A percentile compares a stretch with the other conserved stretches of the same genome.
Evolutionary conservation across 2,888 invertebrate genomes (phyloP).

Genomic region (Polydrusus cervinus): DNA sequence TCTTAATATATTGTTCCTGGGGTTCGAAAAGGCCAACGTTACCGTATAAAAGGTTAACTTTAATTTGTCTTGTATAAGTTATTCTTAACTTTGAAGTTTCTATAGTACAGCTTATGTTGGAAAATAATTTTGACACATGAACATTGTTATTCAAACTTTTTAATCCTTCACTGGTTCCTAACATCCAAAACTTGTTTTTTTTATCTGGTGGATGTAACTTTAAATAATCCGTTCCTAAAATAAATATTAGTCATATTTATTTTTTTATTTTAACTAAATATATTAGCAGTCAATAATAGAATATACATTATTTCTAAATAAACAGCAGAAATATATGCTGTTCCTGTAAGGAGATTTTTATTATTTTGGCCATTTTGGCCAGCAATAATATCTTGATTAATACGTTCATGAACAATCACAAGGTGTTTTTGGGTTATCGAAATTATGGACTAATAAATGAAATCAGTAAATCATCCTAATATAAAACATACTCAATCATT

Average conservation of each 20-base stretch:
- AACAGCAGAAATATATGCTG: too few relatives aligned
- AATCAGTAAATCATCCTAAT: too few relatives aligned
- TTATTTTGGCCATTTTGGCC: too few relatives aligned
- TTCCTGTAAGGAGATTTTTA: too few relatives aligned
- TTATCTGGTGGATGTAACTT: slow-evolving; percentile 11
- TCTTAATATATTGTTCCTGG: slow-evolving; percentile 66
- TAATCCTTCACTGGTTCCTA: background rate
- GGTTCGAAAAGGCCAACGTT: slow-evolving; percentile 72
- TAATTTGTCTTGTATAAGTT: slow-evolving; percentile 60
- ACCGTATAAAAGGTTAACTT: slow-evolving; percentile 73
- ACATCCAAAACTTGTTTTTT: background rate
- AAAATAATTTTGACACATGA: background rate
- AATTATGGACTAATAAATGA: too few relatives aligned
- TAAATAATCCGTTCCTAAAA: slow-evolving; percentile 8
- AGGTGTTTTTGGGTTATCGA: too few relatives aligned
- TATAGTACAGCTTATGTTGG: slow-evolving; percentile 12
- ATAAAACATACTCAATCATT: too few relatives aligned
- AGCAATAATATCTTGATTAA: too few relatives aligned
- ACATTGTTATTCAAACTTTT: background rate
- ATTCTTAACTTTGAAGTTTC: background rate
- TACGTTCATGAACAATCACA: too few relatives aligned
- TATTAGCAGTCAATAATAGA: too few relatives aligned
- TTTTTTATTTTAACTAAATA: too few relatives aligned
- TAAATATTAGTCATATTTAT: background rate
- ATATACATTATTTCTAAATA: too few relatives aligned